phyloP scores from a whole-genome alignment of 2,113 vertebrate genomes.

The Henicopernis longicauda region DNA sequence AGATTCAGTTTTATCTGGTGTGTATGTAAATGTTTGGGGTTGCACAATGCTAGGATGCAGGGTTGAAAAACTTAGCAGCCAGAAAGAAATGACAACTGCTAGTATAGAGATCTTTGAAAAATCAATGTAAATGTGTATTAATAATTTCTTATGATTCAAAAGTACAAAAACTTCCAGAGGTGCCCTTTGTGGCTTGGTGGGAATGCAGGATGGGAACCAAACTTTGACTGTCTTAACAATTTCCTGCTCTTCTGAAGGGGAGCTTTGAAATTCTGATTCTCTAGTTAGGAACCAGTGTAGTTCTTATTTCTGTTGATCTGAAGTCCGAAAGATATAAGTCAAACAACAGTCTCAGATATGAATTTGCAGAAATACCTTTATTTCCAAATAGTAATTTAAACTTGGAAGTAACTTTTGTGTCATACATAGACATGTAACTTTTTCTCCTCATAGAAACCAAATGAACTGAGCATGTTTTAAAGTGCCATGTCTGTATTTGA shows the following conservation, averaged over 20 bases:
- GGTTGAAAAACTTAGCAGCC: neutral
- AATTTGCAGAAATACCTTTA: neutral
- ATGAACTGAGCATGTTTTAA: neutral
- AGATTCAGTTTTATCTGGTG: neutral
- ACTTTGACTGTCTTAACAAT: neutral
- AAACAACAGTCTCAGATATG: neutral
- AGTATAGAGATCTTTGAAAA: neutral
- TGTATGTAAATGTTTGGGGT: neutral
- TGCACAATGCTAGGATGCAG: neutral
- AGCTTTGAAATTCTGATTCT: neutral
- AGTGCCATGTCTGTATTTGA: neutral
- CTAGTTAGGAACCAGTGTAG: neutral
- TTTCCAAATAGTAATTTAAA: neutral
- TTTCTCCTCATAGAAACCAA: neutral
- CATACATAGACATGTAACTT: neutral
- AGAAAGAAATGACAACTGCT: neutral
- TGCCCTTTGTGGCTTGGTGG: neutral
- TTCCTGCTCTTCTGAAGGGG: neutral
- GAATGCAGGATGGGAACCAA: neutral
- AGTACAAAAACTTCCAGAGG: neutral
- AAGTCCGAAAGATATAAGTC: neutral
- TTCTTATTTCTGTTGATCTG: neutral
- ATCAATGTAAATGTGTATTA: neutral
- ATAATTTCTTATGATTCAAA: neutral
- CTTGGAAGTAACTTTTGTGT: neutral